Conservation (phyloP, 2,888 invertebrate species). For the Bembecia ichneumoniformis region DNA sequence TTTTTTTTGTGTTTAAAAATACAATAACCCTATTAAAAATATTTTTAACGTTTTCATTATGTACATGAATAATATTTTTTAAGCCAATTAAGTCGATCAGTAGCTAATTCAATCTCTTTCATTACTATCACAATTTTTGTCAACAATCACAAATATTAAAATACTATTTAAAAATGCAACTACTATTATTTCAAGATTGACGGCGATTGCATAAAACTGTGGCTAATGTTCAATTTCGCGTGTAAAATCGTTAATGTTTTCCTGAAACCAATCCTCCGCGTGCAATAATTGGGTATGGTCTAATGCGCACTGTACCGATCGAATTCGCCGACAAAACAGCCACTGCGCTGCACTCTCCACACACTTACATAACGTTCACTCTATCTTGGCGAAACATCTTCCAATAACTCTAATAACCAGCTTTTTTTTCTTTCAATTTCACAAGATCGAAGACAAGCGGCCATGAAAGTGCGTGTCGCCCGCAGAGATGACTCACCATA, state of each 20-base stretch:
- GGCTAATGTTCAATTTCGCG: constrained; percentile 21
- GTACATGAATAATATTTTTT: no score
- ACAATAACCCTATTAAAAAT: no score
- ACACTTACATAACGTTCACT: constrained; percentile 62
- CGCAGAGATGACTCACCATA: constrained; percentile 67
- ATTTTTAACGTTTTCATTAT: no score
- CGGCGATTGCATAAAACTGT: no score
- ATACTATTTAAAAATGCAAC: no score
- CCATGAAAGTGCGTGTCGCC: constrained; percentile 60
- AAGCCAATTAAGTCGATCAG: no score
- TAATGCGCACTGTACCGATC: constrained; percentile 43
- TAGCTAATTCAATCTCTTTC: no score
- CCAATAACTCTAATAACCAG: constrained; percentile 16
- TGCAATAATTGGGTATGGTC: constrained; percentile 53
- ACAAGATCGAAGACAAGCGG: constrained; percentile 51
- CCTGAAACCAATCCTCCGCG: constrained; percentile 60
- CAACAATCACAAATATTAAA: no score
- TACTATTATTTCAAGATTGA: no score
- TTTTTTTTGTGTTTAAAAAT: no score
- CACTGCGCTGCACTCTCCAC: constrained; percentile 58
- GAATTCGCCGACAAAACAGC: constrained; percentile 49
- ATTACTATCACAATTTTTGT: no score
- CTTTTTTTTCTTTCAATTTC: constrained; percentile 11
- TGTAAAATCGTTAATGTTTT: constrained; percentile 67
- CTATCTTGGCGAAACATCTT: constrained; percentile 42